Evolutionary conservation across 2,113 vertebrate genomes (phyloP), one percentile per base, ranked within the genome.

Genomic region (Pygoscelis antarcticus): DNA sequence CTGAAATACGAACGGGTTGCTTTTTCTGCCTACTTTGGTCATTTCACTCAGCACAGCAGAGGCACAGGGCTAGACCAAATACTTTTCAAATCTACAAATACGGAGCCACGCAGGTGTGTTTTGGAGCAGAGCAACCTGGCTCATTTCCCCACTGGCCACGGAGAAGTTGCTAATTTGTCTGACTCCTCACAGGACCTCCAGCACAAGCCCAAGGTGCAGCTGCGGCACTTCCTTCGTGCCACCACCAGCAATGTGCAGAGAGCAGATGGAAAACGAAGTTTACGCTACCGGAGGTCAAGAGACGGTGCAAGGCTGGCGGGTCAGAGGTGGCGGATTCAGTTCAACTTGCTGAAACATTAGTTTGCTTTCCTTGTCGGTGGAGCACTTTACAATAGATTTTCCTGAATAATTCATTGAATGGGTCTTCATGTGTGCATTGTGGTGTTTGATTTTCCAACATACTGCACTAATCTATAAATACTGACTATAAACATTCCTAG

Each of bases 381-480:
- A 83, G 42, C 27, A 22, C 51, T 94, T 83, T 75, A 70, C 95
- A 90, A 66, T 4, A 62, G 38, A 71, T 74, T 60, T 57, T 17
- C 23, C 76, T 97, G 95, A 97, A 97, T 95, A 89, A 98, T 60
- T 88, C 96, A 94, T 94, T 22, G 38, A 16, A 16, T 40, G 36
- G 58, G 36, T 87, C 61, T 87, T 85, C 40, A 10, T n/a, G 58
- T 77, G 80, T 89, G 78, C 72, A 11, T 27, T 34, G 92, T 6
- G 21, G 64, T 44, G 60, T 70, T 32, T 58, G 90, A 88, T 92
- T 94, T 92, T 61, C 85, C 84, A 90, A 88, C 94, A 51, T 47
- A 40, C 87, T 54, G 85, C 95, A 11, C 90, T 94, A 79, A 57
- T 94, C 97, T 96, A 95, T 94, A 97, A 97, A 97, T 71, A 96